These are phyloP conservation scores for Thecocarcelia acutangulata DNA, from an alignment of 2,888 invertebrate genomes.

Conservation along the genomic window DNA sequence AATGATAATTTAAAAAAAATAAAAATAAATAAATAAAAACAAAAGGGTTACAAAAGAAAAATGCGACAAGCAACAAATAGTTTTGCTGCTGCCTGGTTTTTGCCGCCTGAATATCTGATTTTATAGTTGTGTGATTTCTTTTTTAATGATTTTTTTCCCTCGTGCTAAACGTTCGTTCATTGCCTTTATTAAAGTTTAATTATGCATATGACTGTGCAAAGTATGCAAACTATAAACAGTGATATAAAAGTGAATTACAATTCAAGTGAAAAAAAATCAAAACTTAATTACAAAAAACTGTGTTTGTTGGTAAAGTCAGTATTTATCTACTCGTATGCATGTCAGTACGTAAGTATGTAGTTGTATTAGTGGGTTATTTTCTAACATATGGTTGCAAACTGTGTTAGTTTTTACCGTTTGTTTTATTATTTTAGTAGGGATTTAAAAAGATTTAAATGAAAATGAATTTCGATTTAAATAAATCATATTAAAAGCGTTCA, in stretches of 20 bases:
- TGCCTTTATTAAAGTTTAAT: constrained; percentile 1
- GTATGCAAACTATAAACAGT: not conserved
- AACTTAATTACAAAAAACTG: not conserved
- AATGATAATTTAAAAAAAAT: constrained; percentile 32
- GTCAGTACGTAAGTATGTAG: not conserved
- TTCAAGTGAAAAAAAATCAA: constrained; percentile 11
- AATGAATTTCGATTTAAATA: too few relatives aligned
- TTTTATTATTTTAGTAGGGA: not conserved
- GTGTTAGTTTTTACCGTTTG: constrained; percentile 2
- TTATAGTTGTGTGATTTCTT: constrained; percentile 29
- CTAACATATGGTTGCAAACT: constrained; percentile 48
- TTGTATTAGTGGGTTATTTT: not conserved
- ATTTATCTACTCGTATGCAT: not conserved
- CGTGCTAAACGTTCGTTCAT: constrained; percentile 45
- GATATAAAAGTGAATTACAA: constrained; percentile 21
- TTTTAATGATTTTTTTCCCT: not conserved
- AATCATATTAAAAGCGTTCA: too few relatives aligned
- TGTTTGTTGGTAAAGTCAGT: not conserved
- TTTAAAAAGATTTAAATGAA: too few relatives aligned
- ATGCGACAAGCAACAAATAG: constrained; percentile 5
- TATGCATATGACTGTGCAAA: not conserved
- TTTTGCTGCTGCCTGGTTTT: not conserved
- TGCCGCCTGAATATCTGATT: constrained; percentile 58
- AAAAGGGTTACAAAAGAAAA: constrained; percentile 21
- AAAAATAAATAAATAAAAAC: not conserved